phyloP scores from a whole-genome alignment of 2,797 vertebrate species.

The Champsocephalus esox region DNA sequence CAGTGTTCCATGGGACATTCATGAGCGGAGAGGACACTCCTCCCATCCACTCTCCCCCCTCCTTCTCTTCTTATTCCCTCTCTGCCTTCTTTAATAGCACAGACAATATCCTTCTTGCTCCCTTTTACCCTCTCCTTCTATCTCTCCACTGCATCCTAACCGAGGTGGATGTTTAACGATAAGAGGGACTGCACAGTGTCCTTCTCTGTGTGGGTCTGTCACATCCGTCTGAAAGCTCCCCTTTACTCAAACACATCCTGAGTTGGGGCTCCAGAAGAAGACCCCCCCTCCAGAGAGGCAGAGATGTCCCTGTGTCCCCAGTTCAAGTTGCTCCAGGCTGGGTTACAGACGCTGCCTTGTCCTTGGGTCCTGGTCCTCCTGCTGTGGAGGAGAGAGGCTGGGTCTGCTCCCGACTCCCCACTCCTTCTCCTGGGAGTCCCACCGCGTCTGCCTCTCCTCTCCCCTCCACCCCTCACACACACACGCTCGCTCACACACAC shows the following conservation, averaged over 20 bases:
- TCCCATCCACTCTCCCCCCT: constrained; percentile 57
- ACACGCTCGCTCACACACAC: constrained; percentile 64
- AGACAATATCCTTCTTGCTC: constrained; percentile 75
- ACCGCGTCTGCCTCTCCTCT: constrained; percentile 78
- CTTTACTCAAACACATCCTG: constrained; percentile 75
- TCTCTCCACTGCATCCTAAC: constrained; percentile 75
- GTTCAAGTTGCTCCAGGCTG: constrained; percentile 66
- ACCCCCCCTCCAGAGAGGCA: constrained; percentile 56
- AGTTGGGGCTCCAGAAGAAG: constrained; percentile 71
- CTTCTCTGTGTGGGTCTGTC: constrained; percentile 62
- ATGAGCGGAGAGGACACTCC: constrained; percentile 70
- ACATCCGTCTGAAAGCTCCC: constrained; percentile 69
- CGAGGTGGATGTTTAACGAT: constrained; percentile 55
- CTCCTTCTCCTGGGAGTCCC: constrained; percentile 82
- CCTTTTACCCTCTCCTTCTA: constrained; percentile 77
- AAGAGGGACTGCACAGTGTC: constrained; percentile 59
- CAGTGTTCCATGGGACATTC: constrained; percentile 74
- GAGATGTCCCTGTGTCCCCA: constrained; percentile 49
- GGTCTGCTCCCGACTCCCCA: constrained; percentile 75
- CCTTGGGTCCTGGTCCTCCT: constrained; percentile 73
- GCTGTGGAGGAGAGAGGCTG: constrained; percentile 78
- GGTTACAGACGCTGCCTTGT: constrained; percentile 64
- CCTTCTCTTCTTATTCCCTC: constrained; percentile 54
- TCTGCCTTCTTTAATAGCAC: constrained; percentile 63
- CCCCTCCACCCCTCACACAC: constrained; percentile 73